Evolutionary conservation across 2,797 vertebrate genomes (phyloP), one percentile per base, ranked within the genome.

Genomic region (Sphaeramia orbicularis): DNA sequence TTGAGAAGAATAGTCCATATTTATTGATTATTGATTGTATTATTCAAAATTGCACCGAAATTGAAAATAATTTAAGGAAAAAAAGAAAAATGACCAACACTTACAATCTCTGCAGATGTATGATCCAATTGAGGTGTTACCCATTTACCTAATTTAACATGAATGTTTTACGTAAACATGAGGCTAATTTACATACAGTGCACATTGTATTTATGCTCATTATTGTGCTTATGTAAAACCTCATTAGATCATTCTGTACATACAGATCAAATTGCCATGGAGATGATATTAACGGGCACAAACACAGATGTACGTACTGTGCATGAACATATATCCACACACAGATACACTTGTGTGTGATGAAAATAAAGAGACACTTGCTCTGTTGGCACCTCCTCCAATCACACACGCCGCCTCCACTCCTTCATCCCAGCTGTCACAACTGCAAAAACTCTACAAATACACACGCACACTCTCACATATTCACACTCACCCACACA

Each of bases 301-400:
- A 84, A 89, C 89, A 87, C 86, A 87, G 75, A 89, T 88, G 83
- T 82, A 88, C 76, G 53, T 60, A 61, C 55, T 53, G 77, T 74
- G 52, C 73, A 61, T 38, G 52, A 48, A 80, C 74, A 53, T 77
- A 86, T 59, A 83, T 72, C 54, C 67, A 73, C 84, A 80, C 83
- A 81, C 62, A 45, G 55, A 87, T 76, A 69, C 65, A 60, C 70
- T 80, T 80, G 82, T 62, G 80, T 78, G 81, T 71, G 84, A 89
- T 88, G 87, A 90, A 90, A 92, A 91, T 91, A 92, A 90, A 92
- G 91, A 90, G 90, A 90, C 91, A 92, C 91, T 93, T 93, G 92
- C 89, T 90, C 86, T 72, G 87, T 91, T 93, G 91, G 90, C 92
- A 91, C 90, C 91, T 91, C 90, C 85, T 91, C 84, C 87, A 82